Conservation (phyloP, 1,140 invertebrate species). For the Caenorhabditis tropicalis region DNA sequence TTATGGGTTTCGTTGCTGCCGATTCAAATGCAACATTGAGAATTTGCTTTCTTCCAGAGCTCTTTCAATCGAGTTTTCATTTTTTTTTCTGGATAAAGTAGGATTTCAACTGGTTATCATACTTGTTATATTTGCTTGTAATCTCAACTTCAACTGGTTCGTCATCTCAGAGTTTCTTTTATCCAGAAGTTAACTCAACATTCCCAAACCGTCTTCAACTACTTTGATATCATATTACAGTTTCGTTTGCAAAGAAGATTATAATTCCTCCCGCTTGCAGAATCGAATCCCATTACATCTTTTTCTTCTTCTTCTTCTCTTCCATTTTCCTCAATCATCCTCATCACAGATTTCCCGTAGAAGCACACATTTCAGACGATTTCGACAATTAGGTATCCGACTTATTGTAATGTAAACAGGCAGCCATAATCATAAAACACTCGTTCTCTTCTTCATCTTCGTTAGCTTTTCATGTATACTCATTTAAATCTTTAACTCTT, state of each 20-base stretch:
- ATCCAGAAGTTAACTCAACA: too few species aligned
- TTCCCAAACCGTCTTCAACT: too few species aligned
- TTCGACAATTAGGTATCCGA: constrained; percentile 21
- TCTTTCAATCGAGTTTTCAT: background rate
- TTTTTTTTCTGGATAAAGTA: too few species aligned
- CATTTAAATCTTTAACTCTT: background rate
- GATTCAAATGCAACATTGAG: too few species aligned
- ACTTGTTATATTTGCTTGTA: too few species aligned
- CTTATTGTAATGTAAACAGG: constrained; percentile 22
- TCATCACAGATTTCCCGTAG: background rate
- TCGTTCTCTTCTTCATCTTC: background rate
- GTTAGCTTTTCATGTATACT: background rate
- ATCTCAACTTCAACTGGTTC: too few species aligned
- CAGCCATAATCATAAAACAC: background rate
- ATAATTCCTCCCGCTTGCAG: background rate
- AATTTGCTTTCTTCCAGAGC: too few species aligned
- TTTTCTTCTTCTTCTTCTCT: background rate
- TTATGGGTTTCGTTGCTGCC: background rate
- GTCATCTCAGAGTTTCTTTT: too few species aligned
- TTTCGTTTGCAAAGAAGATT: background rate
- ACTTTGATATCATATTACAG: background rate
- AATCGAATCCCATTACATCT: background rate
- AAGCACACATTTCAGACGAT: background rate
- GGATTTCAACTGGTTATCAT: too few species aligned
- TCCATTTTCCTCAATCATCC: background rate